Conservation (phyloP, 2,888 invertebrate species). For the Scaptodrosophila latifasciaeformis region DNA sequence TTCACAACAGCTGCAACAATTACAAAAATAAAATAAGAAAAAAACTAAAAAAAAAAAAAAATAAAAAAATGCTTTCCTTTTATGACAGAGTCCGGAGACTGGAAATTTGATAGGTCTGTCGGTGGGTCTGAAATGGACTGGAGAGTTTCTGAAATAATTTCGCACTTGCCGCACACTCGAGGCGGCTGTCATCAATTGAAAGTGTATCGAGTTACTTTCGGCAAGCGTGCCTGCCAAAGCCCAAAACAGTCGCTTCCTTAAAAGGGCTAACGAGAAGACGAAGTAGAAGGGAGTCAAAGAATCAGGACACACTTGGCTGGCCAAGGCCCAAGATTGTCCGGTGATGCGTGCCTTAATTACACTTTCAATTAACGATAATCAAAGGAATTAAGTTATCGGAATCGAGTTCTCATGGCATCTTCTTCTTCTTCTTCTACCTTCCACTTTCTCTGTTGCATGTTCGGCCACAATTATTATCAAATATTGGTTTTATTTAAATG, state of each 20-base stretch:
- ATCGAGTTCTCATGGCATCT: slow-evolving; percentile 50
- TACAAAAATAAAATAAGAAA: slow-evolving; percentile 14
- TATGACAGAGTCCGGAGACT: slow-evolving; percentile 26
- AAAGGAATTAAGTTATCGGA: slow-evolving; percentile 70
- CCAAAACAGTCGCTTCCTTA: too few relatives aligned
- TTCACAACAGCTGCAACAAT: slow-evolving; percentile 28
- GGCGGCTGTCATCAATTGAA: slow-evolving; percentile 49
- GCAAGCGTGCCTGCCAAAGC: slow-evolving; percentile 12
- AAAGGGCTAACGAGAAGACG: too few relatives aligned
- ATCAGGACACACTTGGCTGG: not conserved
- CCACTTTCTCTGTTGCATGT: slow-evolving; percentile 48
- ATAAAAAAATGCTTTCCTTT: slow-evolving; percentile 43
- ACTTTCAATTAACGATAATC: slow-evolving; percentile 64
- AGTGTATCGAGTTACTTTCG: slow-evolving; percentile 51
- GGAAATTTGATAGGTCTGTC: slow-evolving; percentile 61
- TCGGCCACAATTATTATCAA: slow-evolving; percentile 63
- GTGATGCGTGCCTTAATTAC: slow-evolving; percentile 67
- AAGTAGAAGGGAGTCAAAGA: too few relatives aligned
- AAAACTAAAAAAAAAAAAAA: slow-evolving; percentile 7
- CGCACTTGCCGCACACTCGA: slow-evolving; percentile 64
- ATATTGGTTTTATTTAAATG: slow-evolving; percentile 62
- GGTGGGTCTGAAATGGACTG: slow-evolving; percentile 31
- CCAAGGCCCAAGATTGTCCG: slow-evolving; percentile 20
- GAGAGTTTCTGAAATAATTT: slow-evolving; percentile 51
- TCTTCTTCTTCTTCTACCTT: slow-evolving; percentile 8